Evolutionary conservation across 2,888 invertebrate species (phyloP).

Genomic region (Melinaea marsaeus): DNA sequence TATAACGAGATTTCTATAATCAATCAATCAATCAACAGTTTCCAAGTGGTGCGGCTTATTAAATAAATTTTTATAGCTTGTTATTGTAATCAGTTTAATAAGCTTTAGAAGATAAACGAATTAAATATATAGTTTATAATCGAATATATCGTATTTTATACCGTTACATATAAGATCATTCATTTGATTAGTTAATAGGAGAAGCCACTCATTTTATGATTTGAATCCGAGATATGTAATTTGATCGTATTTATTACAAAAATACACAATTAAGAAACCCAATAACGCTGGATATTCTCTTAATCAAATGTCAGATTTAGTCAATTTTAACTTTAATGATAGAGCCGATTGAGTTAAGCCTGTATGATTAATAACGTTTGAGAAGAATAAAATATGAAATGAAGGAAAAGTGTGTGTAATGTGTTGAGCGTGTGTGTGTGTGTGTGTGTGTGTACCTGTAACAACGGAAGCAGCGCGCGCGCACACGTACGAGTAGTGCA

Average conservation of each 20-base stretch:
- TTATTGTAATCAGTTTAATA: conserved; percentile 4
- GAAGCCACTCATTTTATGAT: conserved; percentile 38
- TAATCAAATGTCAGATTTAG: conserved; percentile 75
- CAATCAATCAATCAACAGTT: conserved; percentile 1
- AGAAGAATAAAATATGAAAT: conserved; percentile 53
- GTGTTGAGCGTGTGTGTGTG: conserved; percentile 31
- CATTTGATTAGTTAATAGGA: conserved; percentile 38
- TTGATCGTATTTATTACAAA: conserved; percentile 47
- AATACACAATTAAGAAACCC: conserved; percentile 48
- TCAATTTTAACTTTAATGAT: conserved; percentile 69
- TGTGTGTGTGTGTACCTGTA: conserved; percentile 28
- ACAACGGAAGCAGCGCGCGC: conserved; percentile 34
- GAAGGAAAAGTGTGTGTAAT: conserved; percentile 44
- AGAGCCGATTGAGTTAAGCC: conserved; percentile 63
- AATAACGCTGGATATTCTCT: conserved; percentile 58
- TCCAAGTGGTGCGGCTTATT: conserved; percentile 19
- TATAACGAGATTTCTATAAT: too few relatives aligned
- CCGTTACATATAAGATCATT: conserved; percentile 40
- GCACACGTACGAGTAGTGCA: conserved; percentile 34
- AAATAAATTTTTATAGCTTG: conserved; percentile 38
- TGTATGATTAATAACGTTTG: conserved; percentile 61
- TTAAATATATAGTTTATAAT: conserved; percentile 18
- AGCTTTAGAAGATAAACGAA: conserved; percentile 4
- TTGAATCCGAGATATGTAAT: conserved; percentile 41
- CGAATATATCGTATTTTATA: conserved; percentile 23